Evolutionary conservation across 2,797 vertebrate species (phyloP), one percentile per base, ranked within the genome.

Genomic region (Decapterus maruadsi): DNA sequence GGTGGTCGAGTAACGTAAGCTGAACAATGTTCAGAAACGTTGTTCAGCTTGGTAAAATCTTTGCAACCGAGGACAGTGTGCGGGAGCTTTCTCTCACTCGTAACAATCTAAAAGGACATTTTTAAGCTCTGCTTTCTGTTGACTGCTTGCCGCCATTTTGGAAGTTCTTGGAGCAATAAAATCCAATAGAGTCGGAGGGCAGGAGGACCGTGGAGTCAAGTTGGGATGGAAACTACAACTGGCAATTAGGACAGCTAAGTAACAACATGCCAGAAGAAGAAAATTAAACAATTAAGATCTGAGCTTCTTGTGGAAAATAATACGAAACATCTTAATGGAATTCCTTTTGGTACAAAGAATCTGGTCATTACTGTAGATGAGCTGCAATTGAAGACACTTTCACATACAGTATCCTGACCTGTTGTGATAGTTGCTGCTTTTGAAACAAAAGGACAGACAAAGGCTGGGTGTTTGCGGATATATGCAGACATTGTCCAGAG

Each of bases 111-210:
- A 62, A 45, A 29, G 60, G 50, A 36, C 34, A 62, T 31, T 57
- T 29, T 48, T 11, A 65, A 9, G 46, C 42, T n/a, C 67, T 16
- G 1, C 20, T 63, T 20, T 77, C 5, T 2, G 53, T 66, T 61
- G 11, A 1, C 17, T 31, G 2, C 63, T 61, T 10, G 11, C 31
- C 2, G 29, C 48, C 42, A 77, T 68, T 70, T 69, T 50, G n/a
- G 20, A 72, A 29, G 40, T 22, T 29, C 20, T n/a, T 45, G 40
- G 42, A 74, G 0, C 40, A 36, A 34, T 31, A 69, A 62, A 79
- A 75, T 74, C 5, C 42, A n/a, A 36, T 80, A 77, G 55, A 64
- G 40, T 64, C 8, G 46, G 75, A 58, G 11, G 4, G 16, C 3
- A 13, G 14, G 3, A 4, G 50, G 46, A 59, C 56, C 36, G 29